Conservation (phyloP, 2,888 invertebrate genomes). For the Chrysolina americana region DNA sequence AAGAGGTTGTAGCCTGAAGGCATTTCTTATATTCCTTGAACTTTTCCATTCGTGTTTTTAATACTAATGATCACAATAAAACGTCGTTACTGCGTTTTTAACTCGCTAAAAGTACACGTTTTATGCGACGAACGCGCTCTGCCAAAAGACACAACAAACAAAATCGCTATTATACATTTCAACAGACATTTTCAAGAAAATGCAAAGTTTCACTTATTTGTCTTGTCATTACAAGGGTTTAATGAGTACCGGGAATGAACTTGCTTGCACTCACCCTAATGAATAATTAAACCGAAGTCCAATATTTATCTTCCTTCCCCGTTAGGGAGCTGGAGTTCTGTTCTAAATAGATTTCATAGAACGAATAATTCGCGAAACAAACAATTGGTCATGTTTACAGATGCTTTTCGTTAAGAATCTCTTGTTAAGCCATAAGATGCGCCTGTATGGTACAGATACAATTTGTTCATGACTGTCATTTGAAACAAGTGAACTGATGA, state of each 20-base stretch:
- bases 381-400: not conserved
- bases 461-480: too few species aligned
- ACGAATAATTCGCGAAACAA: not conserved
- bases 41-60: too few species aligned
- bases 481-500: too few species aligned
- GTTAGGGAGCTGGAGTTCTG: not conserved
- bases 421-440: too few species aligned
- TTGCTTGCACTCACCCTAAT: conserved; percentile 52
- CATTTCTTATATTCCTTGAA: too few species aligned
- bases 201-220: conserved; percentile 49
- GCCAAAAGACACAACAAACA: not conserved
- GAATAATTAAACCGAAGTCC: conserved; percentile 55
- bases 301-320: conserved; percentile 52
- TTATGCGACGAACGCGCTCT: not conserved
- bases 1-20: too few species aligned
- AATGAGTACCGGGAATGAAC: conserved; percentile 55
- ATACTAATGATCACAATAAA: too few species aligned
- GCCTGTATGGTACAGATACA: too few species aligned
- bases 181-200: not conserved
- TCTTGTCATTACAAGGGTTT: conserved; percentile 57
- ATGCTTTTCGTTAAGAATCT: not conserved
- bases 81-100: too few species aligned
- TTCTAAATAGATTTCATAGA: not conserved
- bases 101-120: not conserved
- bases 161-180: not conserved